Conservation (phyloP, 2,797 vertebrate genomes). For the Psittacula derbiana region DNA sequence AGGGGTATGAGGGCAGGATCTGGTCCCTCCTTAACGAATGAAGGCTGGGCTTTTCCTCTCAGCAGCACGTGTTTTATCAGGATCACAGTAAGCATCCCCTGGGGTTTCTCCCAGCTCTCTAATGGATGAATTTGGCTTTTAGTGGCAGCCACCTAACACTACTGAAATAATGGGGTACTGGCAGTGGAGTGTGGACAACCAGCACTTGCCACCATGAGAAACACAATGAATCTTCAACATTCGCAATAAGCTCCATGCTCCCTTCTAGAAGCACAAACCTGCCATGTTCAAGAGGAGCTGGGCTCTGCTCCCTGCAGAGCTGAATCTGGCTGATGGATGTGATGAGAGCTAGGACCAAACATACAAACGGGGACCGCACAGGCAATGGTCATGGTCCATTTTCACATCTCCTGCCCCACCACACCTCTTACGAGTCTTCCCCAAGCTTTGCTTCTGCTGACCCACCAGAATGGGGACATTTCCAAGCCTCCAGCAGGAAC, state of each 20-base stretch:
- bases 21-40: background rate
- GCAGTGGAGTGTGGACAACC: background rate
- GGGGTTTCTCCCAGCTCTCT: background rate
- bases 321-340: background rate
- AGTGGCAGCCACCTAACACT: background rate
- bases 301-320: background rate
- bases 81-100: slow-evolving; percentile 19
- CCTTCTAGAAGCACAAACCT: slow-evolving; percentile 48
- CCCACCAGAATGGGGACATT: background rate
- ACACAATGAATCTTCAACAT: background rate
- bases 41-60: background rate
- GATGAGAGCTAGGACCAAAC: background rate
- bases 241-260: background rate
- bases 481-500: background rate
- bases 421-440: background rate
- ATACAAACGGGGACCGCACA: accelerated
- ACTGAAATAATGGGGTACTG: background rate
- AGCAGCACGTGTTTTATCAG: slow-evolving; percentile 52
- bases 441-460: background rate
- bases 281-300: background rate
- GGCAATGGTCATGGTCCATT: background rate
- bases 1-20: background rate
- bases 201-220: background rate
- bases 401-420: background rate
- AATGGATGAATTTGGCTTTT: slow-evolving; percentile 4